Base-by-base conservation (phyloP, 2,113 vertebrate species). In the Albula goreensis region DNA sequence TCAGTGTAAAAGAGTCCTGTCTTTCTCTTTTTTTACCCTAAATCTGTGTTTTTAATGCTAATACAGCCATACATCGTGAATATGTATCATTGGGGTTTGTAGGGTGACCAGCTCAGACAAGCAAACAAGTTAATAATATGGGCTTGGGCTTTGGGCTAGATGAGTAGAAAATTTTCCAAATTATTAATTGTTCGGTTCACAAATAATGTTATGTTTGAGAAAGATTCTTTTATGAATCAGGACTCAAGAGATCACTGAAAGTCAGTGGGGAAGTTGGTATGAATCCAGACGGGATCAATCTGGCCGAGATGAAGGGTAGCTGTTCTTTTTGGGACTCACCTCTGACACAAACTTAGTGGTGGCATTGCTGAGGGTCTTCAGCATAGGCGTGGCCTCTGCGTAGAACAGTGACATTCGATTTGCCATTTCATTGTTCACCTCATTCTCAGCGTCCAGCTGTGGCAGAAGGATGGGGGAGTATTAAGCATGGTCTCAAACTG, bases 321-420 rank as follows among this genome's bases (percentile, higher is more conserved):
- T 41, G 15, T 25, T 57, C 78, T 81, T 51, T 19, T 12, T 48
- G 70, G n/a, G 0, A 0, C 93, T 93, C 89, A 97, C 97, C 97
- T 98, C 97, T 0, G 97, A 97, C 31, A 98, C 97, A 50, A 98
- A 98, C 93, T 97, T 97, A 90, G 97, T 97, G 89, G 97, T 98
- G 92, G 97, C 97, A 0, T 97, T 97, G 92, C 97, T 98, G 91
- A 98, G 94, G 0, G 97, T 97, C 94, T 98, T 98, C 92, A 98
- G 95, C 97, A 98, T 98, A n/a, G 97, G 97, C 2, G 97, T 98
- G 57, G 97, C 96, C 89, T 98, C 97, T 0, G 97, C 97, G 0
- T 98, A 98, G 92, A 98, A 98, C 56, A 98, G 95, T 0, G 97
- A 98, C 97, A 98, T 98, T 89, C 97, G 95, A 91, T 98, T 98